Evolutionary conservation across 2,888 invertebrate species (phyloP).

Genomic region (Liodrosophila aerea): DNA sequence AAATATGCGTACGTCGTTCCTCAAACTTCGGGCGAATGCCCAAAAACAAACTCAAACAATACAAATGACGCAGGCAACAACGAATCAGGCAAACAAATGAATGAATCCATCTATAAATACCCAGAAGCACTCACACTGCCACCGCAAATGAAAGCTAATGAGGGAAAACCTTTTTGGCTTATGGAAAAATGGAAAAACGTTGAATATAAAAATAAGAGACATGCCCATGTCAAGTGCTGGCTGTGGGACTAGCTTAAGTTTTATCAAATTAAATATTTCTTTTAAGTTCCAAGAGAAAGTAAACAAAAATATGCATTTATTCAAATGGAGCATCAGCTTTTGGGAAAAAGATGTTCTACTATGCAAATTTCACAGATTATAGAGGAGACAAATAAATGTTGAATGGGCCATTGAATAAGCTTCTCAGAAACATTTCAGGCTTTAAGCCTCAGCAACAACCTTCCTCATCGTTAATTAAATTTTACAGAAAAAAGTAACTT

Average conservation of each 20-base stretch:
- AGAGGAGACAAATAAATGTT: too few relatives aligned
- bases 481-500: too few relatives aligned
- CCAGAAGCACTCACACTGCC: constrained; percentile 3
- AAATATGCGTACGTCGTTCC: constrained; percentile 42
- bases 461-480: too few relatives aligned
- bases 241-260: constrained; percentile 1
- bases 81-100: constrained; percentile 21
- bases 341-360: not conserved
- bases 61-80: constrained; percentile 27
- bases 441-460: too few relatives aligned
- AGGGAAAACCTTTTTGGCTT: constrained; percentile 13
- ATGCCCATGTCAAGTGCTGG: constrained; percentile 6
- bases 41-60: constrained; percentile 9
- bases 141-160: constrained; percentile 48
- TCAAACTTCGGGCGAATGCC: not conserved
- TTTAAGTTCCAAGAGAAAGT: constrained; percentile 9
- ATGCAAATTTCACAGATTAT: not conserved
- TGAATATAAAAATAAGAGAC: not conserved
- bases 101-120: constrained; percentile 14
- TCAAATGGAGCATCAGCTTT: not conserved
- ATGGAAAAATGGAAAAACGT: not conserved
- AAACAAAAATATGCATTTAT: not conserved
- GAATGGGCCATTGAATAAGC: too few relatives aligned
- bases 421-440: too few relatives aligned
- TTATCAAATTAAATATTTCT: constrained; percentile 22